Evolutionary conservation across 2,888 invertebrate species (phyloP), one percentile per base, ranked within the genome.

Genomic region (Notodonta dromedarius): DNA sequence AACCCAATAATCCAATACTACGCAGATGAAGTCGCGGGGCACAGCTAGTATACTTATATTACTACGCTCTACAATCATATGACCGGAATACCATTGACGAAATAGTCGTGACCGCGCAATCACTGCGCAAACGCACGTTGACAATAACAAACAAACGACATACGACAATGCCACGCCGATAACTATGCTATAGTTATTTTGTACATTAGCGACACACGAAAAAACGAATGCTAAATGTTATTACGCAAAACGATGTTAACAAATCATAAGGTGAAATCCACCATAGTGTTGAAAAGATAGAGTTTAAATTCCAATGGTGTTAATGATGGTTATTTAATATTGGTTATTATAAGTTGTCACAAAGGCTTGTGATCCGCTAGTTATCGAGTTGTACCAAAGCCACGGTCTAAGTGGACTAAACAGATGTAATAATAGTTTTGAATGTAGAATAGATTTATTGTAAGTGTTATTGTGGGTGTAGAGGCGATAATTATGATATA

Each of bases 71-170:
- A 24, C 24, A 24, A 44, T 56, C 56, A 56, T 11, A 56, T 56
- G 56, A 56, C 56, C 44, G 44, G 56, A 56, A 56, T 44, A 44
- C 44, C 44, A 56, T 24, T 44, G 56, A 44, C 16, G 44, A 56
- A 56, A 44, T 13, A 56, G 24, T 44, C 56, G 56, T 56, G 56
- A 56, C 24, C 7, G 11, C 5, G 16, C 44, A 24, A 56, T 44
- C 5, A 56, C 7, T 8, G 44, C 53, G 32, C 44, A 44, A 14
- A 14, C 40, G 13, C 40, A 39, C 14, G 24, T 24, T 8, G 2
- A 40, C 63, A 58, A 69, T 74, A 62, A 61, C 60, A 53, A 55
- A 56, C 56, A 44, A 42, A 11, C 24, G 56, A 56, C 56, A 56
- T 24, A 56, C 59, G 56, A 56, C 56, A 56, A 56, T 44, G 56